phyloP scores from a whole-genome alignment of 1,140 invertebrate genomes.

The Samia ricini region DNA sequence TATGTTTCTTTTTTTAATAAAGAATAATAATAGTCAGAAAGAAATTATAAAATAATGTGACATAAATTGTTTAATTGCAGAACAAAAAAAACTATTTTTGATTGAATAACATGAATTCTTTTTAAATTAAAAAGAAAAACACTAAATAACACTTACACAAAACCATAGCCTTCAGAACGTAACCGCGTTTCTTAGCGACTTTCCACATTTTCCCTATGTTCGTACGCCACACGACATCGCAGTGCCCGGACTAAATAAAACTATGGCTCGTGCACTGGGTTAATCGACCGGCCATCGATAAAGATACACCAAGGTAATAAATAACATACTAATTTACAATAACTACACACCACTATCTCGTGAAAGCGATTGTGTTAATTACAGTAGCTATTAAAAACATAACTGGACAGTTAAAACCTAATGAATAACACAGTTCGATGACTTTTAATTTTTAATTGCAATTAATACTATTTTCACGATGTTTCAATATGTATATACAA shows the following conservation, averaged over 20 bases:
- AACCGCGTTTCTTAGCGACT: conserved; percentile 34
- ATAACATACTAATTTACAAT: background rate
- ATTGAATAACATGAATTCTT: too few species aligned
- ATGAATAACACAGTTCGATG: background rate
- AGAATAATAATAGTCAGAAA: too few species aligned
- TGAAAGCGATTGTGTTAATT: conserved; percentile 1
- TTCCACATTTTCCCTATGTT: conserved; percentile 42
- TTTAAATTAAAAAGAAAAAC: background rate
- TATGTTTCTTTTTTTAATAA: too few species aligned
- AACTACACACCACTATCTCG: background rate
- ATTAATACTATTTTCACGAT: too few species aligned
- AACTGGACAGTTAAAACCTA: background rate
- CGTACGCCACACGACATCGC: conserved; percentile 1
- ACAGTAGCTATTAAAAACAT: background rate
- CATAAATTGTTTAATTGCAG: too few species aligned
- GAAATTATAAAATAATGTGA: too few species aligned
- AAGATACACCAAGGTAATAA: background rate
- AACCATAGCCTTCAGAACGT: conserved; percentile 34
- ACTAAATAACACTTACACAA: conserved; percentile 35
- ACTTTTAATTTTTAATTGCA: background rate
- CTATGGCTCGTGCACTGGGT: background rate
- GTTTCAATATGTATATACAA: too few species aligned
- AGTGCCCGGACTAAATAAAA: background rate
- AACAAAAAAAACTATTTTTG: too few species aligned
- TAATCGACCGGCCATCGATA: background rate